phyloP scores from a whole-genome alignment of 2,888 invertebrate species.

The Ormyrus labotus region DNA sequence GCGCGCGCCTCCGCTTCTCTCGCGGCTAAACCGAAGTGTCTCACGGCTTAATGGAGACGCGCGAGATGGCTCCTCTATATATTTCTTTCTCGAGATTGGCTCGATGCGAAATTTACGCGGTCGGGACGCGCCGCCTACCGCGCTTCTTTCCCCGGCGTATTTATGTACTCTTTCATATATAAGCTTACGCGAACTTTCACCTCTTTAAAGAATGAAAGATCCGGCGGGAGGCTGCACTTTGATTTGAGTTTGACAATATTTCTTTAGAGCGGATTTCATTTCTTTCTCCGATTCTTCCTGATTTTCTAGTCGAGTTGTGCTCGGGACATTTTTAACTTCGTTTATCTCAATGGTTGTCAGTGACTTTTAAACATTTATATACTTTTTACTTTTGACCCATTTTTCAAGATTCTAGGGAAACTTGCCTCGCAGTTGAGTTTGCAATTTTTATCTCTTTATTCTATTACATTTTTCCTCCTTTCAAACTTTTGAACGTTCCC shows the following conservation, averaged over 20 bases:
- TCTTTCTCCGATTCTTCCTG: constrained; percentile 13
- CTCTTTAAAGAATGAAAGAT: too few relatives aligned
- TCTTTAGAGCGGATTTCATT: background rate
- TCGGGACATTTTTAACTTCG: constrained; percentile 1
- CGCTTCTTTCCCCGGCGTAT: background rate
- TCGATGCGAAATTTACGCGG: constrained; percentile 57
- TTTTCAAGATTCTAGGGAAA: constrained; percentile 25
- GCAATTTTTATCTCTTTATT: constrained; percentile 38
- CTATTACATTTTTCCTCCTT: constrained; percentile 17
- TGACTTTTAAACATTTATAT: background rate
- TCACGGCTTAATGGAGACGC: constrained; percentile 57
- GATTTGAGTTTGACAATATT: background rate
- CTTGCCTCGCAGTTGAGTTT: background rate
- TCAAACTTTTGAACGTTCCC: background rate
- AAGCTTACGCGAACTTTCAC: background rate
- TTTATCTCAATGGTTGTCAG: constrained; percentile 43
- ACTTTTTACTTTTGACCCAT: constrained; percentile 14
- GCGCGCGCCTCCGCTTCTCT: constrained; percentile 53
- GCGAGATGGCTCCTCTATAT: background rate
- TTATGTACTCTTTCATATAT: too few relatives aligned
- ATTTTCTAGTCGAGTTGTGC: background rate
- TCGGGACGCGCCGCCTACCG: background rate
- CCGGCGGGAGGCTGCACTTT: too few relatives aligned
- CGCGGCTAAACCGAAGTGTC: constrained; percentile 55
- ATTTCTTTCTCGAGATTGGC: constrained; percentile 58